Evolutionary conservation across 1,140 invertebrate genomes (phyloP).

Genomic region (Pteromalus puparum): DNA sequence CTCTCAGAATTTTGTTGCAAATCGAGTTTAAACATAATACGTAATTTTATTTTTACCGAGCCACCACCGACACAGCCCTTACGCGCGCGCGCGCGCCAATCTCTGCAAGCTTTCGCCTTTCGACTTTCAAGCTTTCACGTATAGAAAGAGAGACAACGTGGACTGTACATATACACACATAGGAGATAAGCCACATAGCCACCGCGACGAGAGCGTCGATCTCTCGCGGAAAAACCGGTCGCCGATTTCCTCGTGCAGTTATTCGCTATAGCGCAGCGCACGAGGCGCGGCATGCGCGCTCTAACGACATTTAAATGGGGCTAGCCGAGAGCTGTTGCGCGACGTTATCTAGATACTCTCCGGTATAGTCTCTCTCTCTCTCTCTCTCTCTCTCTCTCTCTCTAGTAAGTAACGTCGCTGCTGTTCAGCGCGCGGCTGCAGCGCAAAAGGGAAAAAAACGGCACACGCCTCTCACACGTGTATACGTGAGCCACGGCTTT

Average conservation of each 20-base stretch:
- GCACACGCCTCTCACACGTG: conserved; percentile 56
- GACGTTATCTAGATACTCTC: conserved; percentile 55
- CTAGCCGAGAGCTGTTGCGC: conserved; percentile 47
- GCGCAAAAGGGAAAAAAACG: conserved; percentile 49
- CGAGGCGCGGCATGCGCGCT: not conserved
- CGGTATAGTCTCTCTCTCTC: not conserved
- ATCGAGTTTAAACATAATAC: too few relatives aligned
- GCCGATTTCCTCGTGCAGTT: conserved; percentile 48
- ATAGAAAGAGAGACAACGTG: not conserved
- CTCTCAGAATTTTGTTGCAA: not conserved
- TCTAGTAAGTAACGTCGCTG: conserved; percentile 41
- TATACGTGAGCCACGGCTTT: conserved; percentile 17
- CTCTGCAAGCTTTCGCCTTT: not conserved
- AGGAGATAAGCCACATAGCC: conserved; percentile 31
- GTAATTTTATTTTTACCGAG: too few relatives aligned
- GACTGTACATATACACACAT: not conserved
- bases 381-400: conserved; percentile 40
- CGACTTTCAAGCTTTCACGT: not conserved
- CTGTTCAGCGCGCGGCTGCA: not conserved
- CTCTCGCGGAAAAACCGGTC: conserved; percentile 49
- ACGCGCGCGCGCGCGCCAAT: not conserved
- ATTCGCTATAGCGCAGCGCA: conserved; percentile 20
- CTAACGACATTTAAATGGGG: conserved; percentile 62
- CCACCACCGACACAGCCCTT: not conserved
- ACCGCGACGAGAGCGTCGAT: conserved; percentile 35